Evolutionary conservation across 2,888 invertebrate species (phyloP).

Genomic region (Nymphalis c-album): DNA sequence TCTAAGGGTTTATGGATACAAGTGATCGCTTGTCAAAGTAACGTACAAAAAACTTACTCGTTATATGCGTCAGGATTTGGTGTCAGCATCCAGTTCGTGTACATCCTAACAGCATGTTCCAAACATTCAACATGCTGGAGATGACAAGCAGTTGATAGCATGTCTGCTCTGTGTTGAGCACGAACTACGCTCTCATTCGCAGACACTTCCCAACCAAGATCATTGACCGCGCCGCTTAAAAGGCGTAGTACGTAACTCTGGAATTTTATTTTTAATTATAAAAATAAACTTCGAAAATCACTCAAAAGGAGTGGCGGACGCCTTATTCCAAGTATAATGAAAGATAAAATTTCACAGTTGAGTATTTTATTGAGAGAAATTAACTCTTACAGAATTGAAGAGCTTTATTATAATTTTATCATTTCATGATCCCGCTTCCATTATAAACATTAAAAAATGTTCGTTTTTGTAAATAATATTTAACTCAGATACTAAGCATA

Average conservation of each 20-base stretch:
- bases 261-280: constrained; percentile 22
- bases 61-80: constrained; percentile 88
- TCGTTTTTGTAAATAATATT: no score
- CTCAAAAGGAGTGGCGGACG: no score
- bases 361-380: no score
- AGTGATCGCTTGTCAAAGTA: no score
- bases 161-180: constrained; percentile 86
- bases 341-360: no score
- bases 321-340: no score
- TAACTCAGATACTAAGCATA: no score
- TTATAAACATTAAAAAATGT: no score
- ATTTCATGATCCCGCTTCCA: no score
- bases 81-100: constrained; percentile 87
- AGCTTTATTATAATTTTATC: no score
- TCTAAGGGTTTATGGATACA: no score
- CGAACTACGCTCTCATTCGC: constrained; percentile 84
- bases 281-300: background rate
- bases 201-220: constrained; percentile 85
- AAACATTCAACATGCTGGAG: constrained; percentile 88
- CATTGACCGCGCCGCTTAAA: constrained; percentile 84
- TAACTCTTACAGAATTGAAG: no score
- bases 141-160: constrained; percentile 88
- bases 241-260: constrained; percentile 86
- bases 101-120: constrained; percentile 86
- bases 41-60: constrained; percentile 82